Base-by-base conservation (phyloP, 2,888 invertebrate genomes). In the Oscheius sp. region DNA sequence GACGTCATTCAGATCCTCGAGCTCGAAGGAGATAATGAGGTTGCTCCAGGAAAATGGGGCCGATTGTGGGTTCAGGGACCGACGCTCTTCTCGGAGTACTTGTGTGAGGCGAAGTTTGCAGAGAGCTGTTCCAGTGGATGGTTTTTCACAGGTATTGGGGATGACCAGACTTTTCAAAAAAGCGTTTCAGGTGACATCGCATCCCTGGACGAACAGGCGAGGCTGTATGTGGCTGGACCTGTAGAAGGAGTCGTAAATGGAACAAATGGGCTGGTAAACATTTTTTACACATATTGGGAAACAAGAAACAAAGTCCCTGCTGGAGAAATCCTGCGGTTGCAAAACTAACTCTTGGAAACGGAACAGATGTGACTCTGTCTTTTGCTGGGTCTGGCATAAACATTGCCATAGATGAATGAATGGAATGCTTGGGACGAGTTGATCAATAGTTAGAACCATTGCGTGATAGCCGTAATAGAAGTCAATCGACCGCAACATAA, bases 111-210 rank as follows among this genome's bases (percentile, higher is more conserved):
- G 11, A 68, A 68, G 68, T 68, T 68, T 68, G 42, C 68, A 4
- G 55, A 68, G 55, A 37, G 37, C 68, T 55, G 68, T 55, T 68
- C 68, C 11, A 42, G 42, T 13, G 68, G 68, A 3, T 68, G 68
- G 68, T 68, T 68, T 21, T 68, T 68, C 68, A 68, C 68, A 55
- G 68, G 68, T 68, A 55, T 3, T 2, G 53, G 53, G 32, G 21
- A 55, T 35, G 37, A 55, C 21, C 21, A 33, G 48, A 35, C 10
- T 13, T n/a, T 35, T n/a, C 37, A 47, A 33, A 58, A 2, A 51
- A 72, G n/a, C 10, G 33, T 33, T 62, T 47, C 62, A 74, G 80
- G 76, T 21, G 81, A 81, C 32, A 78, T 72, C 59, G 81, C 79
- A 4, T 74, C 73, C 72, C 58, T 79, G 11, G 79, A 81, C 47